Percentiles rank a stretch among this genome's conserved stretches.
phyloP scores from a whole-genome alignment of 2,888 invertebrate species.

The Graphium colonna region DNA sequence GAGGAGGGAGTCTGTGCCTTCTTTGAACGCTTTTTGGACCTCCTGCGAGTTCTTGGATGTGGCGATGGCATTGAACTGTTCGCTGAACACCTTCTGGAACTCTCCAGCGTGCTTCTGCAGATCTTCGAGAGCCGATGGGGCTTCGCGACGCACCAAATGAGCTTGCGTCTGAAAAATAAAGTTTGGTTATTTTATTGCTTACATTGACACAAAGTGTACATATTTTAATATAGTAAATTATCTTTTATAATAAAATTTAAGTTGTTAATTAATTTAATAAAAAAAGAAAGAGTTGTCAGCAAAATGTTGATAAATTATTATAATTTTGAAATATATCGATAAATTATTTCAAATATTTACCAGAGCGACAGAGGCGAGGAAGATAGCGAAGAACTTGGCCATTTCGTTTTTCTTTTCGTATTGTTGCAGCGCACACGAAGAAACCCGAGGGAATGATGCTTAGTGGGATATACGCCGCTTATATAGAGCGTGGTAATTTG shows the following conservation, averaged over 20 bases:
- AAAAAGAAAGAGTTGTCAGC: background rate
- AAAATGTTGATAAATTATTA: background rate
- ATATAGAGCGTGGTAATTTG: slow-evolving; percentile 34
- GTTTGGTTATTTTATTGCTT: background rate
- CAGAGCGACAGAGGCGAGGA: slow-evolving; percentile 57
- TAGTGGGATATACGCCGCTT: slow-evolving; percentile 27
- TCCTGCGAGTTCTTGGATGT: slow-evolving; percentile 62
- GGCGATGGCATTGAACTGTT: slow-evolving; percentile 47
- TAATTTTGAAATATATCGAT: background rate
- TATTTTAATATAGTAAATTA: background rate
- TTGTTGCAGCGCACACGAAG: slow-evolving; percentile 25
- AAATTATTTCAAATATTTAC: slow-evolving; percentile 43
- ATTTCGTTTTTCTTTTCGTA: slow-evolving; percentile 35
- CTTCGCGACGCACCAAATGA: slow-evolving; percentile 53
- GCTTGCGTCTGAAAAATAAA: slow-evolving; percentile 44
- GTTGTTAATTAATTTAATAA: background rate
- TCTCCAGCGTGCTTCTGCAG: slow-evolving; percentile 55
- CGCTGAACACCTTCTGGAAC: slow-evolving; percentile 54
- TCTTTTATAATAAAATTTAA: background rate
- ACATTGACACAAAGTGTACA: background rate
- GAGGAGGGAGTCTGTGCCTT: slow-evolving; percentile 53
- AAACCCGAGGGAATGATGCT: slow-evolving; percentile 42
- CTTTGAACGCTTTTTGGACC: slow-evolving; percentile 56
- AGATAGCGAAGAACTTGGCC: slow-evolving; percentile 52
- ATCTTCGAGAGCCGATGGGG: slow-evolving; percentile 45